Base-by-base conservation (phyloP, 1,140 invertebrate genomes). In the Frieseomelitta varia region DNA sequence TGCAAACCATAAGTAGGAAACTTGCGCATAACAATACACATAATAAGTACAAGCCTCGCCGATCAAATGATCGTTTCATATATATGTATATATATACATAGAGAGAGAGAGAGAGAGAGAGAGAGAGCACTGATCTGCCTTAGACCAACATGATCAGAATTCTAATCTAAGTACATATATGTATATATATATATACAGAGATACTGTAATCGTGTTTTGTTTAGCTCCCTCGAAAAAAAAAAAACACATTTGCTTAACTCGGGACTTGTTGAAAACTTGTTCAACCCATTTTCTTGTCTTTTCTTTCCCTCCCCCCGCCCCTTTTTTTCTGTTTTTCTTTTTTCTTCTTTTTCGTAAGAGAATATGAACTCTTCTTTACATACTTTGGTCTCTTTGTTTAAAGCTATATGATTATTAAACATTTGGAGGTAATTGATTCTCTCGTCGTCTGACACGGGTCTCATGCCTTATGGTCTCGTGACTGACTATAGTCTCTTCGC, bases 331-430 rank as follows among this genome's bases (percentile, higher is more conserved):
- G 39, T 47, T 47, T 47, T 47, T 47, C 8, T 47, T 47, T 47
- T 47, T 47, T 47, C 39, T 47, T 47, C 39, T 47, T 47, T 47
- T 75, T 69, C 27, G 69, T 87, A 88, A 85, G 87, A 90, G 85
- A 88, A 90, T 90, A 88, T 71, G 69, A 68, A 83, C 61, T 86
- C 27, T 68, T 79, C 81, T 79, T 90, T 79, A 86, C 67, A 77
- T 90, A 85, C 72, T 91, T 30, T 90, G 89, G 90, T 91, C 90
- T 91, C 83, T 84, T 87, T 27, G 55, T 85, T 90, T 91, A 91
- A 90, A 87, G 89, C 89, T 91, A 90, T 86, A 76, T 84, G 81
- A 85, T 87, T 88, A 79, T 87, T 76, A 84, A 83, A 56, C 61
- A 78, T 75, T 47, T 72, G 65, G 86, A 85, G 82, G 78, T 87